Percentiles rank a stretch among this genome's conserved stretches.
phyloP scores from a whole-genome alignment of 2,888 invertebrate genomes.

The Coecobrya sp. region DNA sequence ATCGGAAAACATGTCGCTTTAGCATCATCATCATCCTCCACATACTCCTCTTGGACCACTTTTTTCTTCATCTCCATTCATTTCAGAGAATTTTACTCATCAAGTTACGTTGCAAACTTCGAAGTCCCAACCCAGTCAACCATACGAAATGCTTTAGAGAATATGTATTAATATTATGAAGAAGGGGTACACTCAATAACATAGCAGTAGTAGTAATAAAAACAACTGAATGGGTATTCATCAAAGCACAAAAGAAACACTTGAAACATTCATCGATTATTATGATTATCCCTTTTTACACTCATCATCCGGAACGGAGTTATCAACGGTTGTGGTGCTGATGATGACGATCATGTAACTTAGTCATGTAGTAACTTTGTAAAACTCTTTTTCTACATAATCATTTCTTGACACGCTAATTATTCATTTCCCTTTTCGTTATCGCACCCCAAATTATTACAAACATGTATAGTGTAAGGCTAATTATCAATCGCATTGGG shows the following conservation, averaged over 20 bases:
- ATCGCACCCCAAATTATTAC: constrained; percentile 18
- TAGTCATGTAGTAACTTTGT: background rate
- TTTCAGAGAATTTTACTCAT: background rate
- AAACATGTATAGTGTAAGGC: background rate
- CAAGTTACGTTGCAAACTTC: background rate
- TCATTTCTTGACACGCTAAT: constrained; percentile 79
- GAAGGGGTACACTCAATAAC: constrained; percentile 17
- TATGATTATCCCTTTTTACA: constrained; percentile 63
- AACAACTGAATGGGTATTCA: constrained; percentile 65
- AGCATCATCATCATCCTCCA: constrained; percentile 33
- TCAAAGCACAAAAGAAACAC: constrained; percentile 62
- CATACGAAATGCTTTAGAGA: background rate
- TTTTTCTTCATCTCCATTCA: constrained; percentile 4
- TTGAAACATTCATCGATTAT: constrained; percentile 70
- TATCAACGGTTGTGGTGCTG: constrained; percentile 30
- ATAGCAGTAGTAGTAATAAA: background rate
- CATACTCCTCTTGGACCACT: background rate
- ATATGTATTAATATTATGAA: background rate
- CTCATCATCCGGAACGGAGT: constrained; percentile 47
- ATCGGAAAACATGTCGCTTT: constrained; percentile 61
- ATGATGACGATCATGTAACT: background rate
- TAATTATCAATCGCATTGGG: constrained; percentile 13
- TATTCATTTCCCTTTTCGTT: constrained; percentile 73
- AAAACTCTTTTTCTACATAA: constrained; percentile 56
- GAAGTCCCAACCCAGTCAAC: background rate